phyloP scores from a whole-genome alignment of 2,888 invertebrate genomes.

The Ochropacha duplaris region DNA sequence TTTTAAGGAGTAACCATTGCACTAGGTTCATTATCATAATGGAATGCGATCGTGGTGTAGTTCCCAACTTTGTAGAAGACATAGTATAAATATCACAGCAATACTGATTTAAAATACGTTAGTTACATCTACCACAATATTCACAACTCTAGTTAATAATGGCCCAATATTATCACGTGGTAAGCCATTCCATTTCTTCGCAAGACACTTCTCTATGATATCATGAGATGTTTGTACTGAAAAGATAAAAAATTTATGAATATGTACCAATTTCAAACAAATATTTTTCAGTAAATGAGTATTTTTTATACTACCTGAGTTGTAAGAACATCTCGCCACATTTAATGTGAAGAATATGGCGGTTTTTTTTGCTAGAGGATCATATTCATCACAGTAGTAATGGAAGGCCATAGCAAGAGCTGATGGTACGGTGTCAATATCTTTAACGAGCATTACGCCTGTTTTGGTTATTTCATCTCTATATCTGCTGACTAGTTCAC shows the following conservation, averaged over 20 bases:
- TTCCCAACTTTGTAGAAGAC: not conserved
- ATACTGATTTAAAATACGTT: slow-evolving; percentile 36
- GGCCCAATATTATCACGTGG: slow-evolving; percentile 63
- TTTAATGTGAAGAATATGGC: slow-evolving; percentile 76
- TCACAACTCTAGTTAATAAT: slow-evolving; percentile 65
- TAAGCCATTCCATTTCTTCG: slow-evolving; percentile 61
- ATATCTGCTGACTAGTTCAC: slow-evolving; percentile 60
- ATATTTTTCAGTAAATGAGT: too few species aligned
- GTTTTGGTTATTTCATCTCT: slow-evolving; percentile 49
- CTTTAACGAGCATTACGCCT: slow-evolving; percentile 68
- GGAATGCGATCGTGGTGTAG: not conserved
- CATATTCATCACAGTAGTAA: slow-evolving; percentile 77
- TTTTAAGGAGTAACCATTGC: not conserved
- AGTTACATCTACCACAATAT: slow-evolving; percentile 64
- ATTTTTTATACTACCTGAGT: slow-evolving; percentile 37
- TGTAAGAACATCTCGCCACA: slow-evolving; percentile 53
- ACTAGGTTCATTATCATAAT: not conserved
- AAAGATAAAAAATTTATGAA: slow-evolving; percentile 18
- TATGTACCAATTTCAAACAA: not conserved
- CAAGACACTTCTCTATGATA: slow-evolving; percentile 65
- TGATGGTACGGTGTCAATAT: slow-evolving; percentile 63
- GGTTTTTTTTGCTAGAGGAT: slow-evolving; percentile 67
- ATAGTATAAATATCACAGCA: slow-evolving; percentile 7
- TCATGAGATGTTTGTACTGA: slow-evolving; percentile 55
- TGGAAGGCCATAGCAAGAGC: slow-evolving; percentile 76